These are phyloP conservation scores for Loriculus beryllinus DNA, from an alignment of 2,797 vertebrate genomes.

Conservation along the genomic window DNA sequence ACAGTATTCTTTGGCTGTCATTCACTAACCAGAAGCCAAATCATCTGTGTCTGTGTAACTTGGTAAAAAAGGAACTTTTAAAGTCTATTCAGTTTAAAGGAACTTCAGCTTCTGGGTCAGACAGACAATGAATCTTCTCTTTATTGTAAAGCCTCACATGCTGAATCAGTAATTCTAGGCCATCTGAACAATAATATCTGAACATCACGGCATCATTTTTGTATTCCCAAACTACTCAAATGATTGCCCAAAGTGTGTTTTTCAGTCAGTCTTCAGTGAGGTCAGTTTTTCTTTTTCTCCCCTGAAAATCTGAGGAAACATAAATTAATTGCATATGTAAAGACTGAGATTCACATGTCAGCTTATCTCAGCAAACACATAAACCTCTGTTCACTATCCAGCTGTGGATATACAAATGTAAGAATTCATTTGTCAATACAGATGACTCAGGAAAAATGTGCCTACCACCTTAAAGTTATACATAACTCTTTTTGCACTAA, in stretches of 20 bases:
- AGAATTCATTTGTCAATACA: not conserved
- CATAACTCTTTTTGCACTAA: not conserved
- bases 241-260: constrained; percentile 13
- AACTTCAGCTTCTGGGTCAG: constrained; percentile 50
- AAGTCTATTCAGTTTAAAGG: not conserved
- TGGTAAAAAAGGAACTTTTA: constrained; percentile 29
- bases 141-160: not conserved
- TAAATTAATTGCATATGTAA: constrained; percentile 33
- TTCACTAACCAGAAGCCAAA: constrained; percentile 45
- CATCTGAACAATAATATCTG: constrained; percentile 13
- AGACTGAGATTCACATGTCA: not conserved
- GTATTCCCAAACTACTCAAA: constrained; percentile 30
- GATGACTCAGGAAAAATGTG: not conserved
- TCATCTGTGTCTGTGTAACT: constrained; percentile 51
- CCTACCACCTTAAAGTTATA: not conserved
- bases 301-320: constrained; percentile 13
- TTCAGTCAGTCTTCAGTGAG: not conserved
- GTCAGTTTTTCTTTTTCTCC: not conserved
- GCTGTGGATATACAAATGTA: not conserved
- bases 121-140: constrained; percentile 28
- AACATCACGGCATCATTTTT: not conserved
- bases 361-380: not conserved
- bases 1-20: constrained; percentile 21
- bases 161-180: constrained; percentile 12
- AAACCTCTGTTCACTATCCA: not conserved